Evolutionary conservation across 2,113 vertebrate genomes (phyloP).

Genomic region (Pithys albifrons): DNA sequence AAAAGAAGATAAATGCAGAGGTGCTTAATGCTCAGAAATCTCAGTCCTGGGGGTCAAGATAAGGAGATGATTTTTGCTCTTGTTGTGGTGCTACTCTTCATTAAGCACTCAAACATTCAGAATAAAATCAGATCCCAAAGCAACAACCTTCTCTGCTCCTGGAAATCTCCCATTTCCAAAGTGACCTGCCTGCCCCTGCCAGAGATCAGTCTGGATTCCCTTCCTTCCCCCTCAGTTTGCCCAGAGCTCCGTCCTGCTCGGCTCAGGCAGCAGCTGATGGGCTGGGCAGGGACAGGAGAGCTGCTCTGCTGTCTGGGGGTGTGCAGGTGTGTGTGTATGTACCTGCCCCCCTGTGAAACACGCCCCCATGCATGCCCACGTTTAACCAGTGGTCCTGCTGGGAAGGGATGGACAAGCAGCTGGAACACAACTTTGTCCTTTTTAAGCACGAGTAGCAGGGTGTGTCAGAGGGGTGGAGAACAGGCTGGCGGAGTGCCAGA

Average conservation of each 20-base stretch:
- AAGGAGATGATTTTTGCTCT: neutral
- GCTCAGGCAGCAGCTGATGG: neutral
- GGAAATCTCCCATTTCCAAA: neutral
- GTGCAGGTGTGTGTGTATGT: too few relatives aligned
- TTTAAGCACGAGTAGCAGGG: neutral
- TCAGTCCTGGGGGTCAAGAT: neutral
- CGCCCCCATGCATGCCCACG: rapidly evolving
- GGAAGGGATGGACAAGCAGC: neutral
- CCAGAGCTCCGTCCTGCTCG: neutral
- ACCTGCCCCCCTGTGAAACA: neutral
- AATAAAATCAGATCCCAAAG: neutral
- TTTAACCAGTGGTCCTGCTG: neutral
- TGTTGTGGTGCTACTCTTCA: neutral
- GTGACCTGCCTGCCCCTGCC: neutral
- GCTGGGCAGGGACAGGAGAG: neutral
- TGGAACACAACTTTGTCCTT: neutral
- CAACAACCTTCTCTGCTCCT: neutral
- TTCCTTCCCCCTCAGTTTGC: neutral
- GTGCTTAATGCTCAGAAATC: neutral
- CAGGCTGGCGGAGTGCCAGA: neutral
- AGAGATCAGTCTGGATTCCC: neutral
- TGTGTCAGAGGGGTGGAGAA: neutral
- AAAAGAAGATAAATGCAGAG: neutral
- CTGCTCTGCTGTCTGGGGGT: neutral
- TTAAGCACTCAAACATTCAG: neutral